These are phyloP conservation scores for Indicator indicator DNA, from an alignment of 2,113 vertebrate species.

Conservation along the genomic window DNA sequence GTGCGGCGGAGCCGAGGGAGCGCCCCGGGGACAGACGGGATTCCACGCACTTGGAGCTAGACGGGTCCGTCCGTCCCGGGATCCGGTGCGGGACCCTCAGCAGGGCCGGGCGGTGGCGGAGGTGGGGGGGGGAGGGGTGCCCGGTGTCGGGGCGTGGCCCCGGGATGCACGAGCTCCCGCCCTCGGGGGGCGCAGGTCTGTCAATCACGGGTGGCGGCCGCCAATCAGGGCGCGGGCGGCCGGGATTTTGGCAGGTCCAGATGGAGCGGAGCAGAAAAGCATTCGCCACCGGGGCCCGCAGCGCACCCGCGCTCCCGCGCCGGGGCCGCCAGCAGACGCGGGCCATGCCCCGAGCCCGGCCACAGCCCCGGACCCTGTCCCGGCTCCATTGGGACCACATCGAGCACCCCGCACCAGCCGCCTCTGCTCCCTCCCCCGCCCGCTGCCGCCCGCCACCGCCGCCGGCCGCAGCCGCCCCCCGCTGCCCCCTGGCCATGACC, in stretches of 20 bases:
- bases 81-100: background rate
- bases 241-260: conserved; percentile 54
- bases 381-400: background rate
- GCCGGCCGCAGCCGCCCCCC: background rate
- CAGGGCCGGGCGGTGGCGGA: too few species aligned
- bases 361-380: background rate
- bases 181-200: background rate
- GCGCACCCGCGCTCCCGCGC: background rate
- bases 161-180: background rate
- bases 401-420: background rate
- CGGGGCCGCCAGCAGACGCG: background rate
- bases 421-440: background rate
- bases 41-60: background rate
- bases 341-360: background rate
- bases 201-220: conserved; percentile 22
- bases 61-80: background rate
- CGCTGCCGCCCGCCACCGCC: background rate
- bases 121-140: background rate
- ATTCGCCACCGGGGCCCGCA: background rate
- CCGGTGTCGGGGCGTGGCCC: background rate
- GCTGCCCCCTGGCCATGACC: background rate
- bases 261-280: conserved; percentile 22
- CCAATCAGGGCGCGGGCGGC: conserved; percentile 75
- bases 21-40: background rate
- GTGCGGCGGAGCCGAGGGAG: background rate